Percentiles rank a stretch among this genome's conserved stretches.
phyloP scores from a whole-genome alignment of 2,888 invertebrate species.

The Epirrhoe tristata region DNA sequence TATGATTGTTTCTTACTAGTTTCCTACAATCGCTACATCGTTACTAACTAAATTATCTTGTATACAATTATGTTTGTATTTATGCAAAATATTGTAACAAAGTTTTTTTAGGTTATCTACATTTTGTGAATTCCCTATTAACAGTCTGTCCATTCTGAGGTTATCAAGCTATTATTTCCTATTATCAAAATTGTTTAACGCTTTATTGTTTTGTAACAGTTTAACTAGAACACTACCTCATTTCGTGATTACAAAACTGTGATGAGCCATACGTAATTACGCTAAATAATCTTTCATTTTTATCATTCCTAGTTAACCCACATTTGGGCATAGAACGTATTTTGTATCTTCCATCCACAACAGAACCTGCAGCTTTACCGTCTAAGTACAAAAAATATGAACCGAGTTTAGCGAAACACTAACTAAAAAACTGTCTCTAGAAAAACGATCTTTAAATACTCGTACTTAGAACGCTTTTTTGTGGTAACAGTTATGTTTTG shows the following conservation, averaged over 20 bases:
- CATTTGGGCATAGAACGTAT: not conserved
- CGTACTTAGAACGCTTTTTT: no score
- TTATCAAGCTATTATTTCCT: conserved; percentile 47
- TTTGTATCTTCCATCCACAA: no score
- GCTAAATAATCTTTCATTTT: not conserved
- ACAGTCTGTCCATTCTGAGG: conserved; percentile 52
- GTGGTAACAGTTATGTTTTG: no score
- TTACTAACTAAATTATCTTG: not conserved
- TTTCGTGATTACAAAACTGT: conserved; percentile 11
- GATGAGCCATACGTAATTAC: not conserved
- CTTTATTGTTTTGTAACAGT: conserved; percentile 52
- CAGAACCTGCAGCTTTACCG: no score
- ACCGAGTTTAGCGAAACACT: no score
- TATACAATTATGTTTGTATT: not conserved
- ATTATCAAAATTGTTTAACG: conserved; percentile 48
- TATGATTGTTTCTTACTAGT: conserved; percentile 4
- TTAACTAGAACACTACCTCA: conserved; percentile 14
- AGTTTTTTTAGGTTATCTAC: conserved; percentile 52
- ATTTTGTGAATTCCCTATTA: conserved; percentile 56
- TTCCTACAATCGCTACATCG: not conserved
- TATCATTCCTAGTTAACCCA: not conserved
- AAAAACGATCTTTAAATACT: no score
- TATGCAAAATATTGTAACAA: conserved; percentile 18
- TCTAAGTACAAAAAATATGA: no score
- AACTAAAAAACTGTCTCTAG: no score